phyloP scores from a whole-genome alignment of 1,140 invertebrate genomes.

The Nasonia giraulti region DNA sequence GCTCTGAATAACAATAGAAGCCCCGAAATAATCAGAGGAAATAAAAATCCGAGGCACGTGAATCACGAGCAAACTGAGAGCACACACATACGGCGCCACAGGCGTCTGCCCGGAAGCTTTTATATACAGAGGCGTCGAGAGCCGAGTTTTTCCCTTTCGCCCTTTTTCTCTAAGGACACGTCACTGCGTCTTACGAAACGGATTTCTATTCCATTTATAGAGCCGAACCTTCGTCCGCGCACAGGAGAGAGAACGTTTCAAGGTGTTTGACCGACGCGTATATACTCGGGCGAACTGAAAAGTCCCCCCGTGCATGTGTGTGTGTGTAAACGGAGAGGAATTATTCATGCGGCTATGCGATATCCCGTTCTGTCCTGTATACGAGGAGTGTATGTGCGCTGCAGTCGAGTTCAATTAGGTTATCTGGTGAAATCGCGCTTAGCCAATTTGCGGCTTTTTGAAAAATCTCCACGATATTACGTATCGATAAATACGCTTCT shows the following conservation, averaged over 20 bases:
- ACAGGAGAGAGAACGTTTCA: neutral
- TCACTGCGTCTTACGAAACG: neutral
- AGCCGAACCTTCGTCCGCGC: neutral
- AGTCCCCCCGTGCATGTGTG: neutral
- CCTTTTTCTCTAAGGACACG: neutral
- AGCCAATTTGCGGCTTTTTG: neutral
- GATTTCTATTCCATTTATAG: constrained; percentile 12
- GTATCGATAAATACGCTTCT: neutral
- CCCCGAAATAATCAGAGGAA: neutral
- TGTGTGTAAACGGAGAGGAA: neutral
- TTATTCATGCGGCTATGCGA: constrained; percentile 34
- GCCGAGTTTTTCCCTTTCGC: neutral
- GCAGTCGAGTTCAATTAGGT: constrained; percentile 2
- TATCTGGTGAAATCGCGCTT: neutral
- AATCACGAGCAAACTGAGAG: neutral
- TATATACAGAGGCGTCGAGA: neutral
- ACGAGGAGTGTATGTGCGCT: neutral
- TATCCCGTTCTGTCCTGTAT: constrained; percentile 31
- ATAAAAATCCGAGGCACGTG: neutral
- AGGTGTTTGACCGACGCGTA: constrained; percentile 2
- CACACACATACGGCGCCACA: neutral
- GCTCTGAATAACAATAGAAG: neutral
- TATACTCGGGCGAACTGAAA: neutral
- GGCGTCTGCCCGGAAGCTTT: too few species aligned
- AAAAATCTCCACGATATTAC: neutral